These are phyloP conservation scores for Elephas maximus DNA, from an alignment of 2,113 vertebrate genomes.

Conservation along the genomic window DNA sequence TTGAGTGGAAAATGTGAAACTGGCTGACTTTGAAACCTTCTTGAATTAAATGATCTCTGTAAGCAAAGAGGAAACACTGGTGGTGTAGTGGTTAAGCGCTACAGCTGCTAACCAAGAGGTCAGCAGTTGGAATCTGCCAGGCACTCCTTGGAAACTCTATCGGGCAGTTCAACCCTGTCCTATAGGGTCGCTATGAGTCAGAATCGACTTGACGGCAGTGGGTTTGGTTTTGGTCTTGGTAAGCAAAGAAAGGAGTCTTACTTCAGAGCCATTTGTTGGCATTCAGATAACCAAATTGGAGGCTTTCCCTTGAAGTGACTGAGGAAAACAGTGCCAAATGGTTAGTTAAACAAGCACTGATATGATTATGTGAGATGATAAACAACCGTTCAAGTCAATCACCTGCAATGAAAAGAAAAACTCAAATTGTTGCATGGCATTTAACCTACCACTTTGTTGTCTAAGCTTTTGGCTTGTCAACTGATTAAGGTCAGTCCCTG, in stretches of 20 bases:
- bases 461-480: constrained; percentile 47
- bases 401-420: background rate
- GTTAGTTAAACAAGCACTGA: background rate
- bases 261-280: constrained; percentile 5
- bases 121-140: too few species aligned
- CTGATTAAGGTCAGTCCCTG: background rate
- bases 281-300: background rate
- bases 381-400: background rate
- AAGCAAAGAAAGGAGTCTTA: constrained; percentile 15
- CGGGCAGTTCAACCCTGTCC: too few species aligned
- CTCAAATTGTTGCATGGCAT: background rate
- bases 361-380: constrained; percentile 24
- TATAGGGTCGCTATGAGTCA: too few species aligned
- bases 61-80: background rate
- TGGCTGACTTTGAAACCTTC: background rate
- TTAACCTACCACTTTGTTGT: background rate
- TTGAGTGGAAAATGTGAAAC: constrained; percentile 13
- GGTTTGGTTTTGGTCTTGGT: background rate
- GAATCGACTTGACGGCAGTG: too few species aligned
- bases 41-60: constrained; percentile 27
- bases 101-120: too few species aligned
- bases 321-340: background rate
- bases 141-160: too few species aligned
- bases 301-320: background rate
- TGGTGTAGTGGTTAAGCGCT: too few species aligned